Evolutionary conservation across 2,113 vertebrate genomes (phyloP).

Genomic region (Atherinomorus stipes): DNA sequence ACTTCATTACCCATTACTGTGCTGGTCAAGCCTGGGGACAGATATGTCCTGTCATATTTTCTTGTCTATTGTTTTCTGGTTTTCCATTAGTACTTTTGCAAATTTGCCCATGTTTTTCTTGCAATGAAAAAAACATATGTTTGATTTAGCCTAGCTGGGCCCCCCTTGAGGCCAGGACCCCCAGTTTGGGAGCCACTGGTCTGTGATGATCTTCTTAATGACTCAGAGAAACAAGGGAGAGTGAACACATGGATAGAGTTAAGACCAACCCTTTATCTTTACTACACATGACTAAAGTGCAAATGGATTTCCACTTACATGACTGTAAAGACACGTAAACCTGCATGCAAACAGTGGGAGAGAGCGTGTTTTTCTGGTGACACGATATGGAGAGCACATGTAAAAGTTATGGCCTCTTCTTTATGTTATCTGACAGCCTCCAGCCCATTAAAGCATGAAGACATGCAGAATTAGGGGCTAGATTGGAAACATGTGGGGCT

Average conservation of each 20-base stretch:
- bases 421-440: slow-evolving; percentile 46
- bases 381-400: slow-evolving; percentile 47
- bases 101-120: no score
- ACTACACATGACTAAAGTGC: slow-evolving; percentile 3
- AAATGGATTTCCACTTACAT: slow-evolving; percentile 18
- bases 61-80: no score
- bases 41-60: no score
- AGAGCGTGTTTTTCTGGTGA: slow-evolving; percentile 49
- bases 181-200: no score
- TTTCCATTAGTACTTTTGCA: no score
- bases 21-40: no score
- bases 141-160: no score
- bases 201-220: not conserved
- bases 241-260: slow-evolving; percentile 1
- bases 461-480: slow-evolving; percentile 55
- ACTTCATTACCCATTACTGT: no score
- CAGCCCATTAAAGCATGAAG: slow-evolving; percentile 66
- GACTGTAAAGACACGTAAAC: slow-evolving; percentile 16
- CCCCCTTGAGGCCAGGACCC: no score
- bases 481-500: slow-evolving; percentile 78
- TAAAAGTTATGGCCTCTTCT: slow-evolving; percentile 36
- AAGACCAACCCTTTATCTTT: slow-evolving; percentile 11
- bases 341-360: slow-evolving; percentile 3
- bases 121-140: no score
- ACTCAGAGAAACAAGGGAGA: not conserved